Evolutionary conservation across 2,888 invertebrate genomes (phyloP), one percentile per base, ranked within the genome.

Genomic region (Steinernema scapterisci): DNA sequence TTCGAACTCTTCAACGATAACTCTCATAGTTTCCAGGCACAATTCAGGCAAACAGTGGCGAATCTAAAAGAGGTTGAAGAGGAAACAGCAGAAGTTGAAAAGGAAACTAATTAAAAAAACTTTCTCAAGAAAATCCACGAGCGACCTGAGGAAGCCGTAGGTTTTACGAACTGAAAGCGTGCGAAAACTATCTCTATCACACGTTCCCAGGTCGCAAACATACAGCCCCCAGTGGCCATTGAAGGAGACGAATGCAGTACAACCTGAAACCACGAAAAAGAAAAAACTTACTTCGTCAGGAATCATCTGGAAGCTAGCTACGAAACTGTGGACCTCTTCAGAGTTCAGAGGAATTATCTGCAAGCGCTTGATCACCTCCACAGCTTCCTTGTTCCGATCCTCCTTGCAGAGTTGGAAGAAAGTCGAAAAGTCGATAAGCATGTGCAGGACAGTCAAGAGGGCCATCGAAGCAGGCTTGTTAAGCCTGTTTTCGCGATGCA

Each of bases 1-100:
- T 45, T 43, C 27, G 19, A 46, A 56, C 38, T 75, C 71, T 44
- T 78, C 79, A 11, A 84, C 86, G 6, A 86, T 63, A 19, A 81
- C 75, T 56, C 80, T 78, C 83, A 85, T 86, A 52, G 85, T 71
- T n/a, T 77, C 77, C 38, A 82, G 74, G 75, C 83, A 84, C 43
- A 83, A 63, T 63, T 86, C 85, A 11, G 85, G 85, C 38, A 86
- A 76, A 1, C 85, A 79, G 25, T 79, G 77, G 1, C 82, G 79
- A 13, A 80, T 78, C 78, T 79, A 25, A 11, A 81, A 51, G 1
- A 1, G 7, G 38, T 38, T 38, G 3, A 38, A 2, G n/a, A 23
- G 25, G 16, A 9, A 21, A 0, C 45, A 23, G 45, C 23, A 45
- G 46, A 71, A 44, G 1, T 25, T 6, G 21, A 25, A 16, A 25